phyloP scores from a whole-genome alignment of 2,113 vertebrate genomes.

The Campylomormyrus tamandua region DNA sequence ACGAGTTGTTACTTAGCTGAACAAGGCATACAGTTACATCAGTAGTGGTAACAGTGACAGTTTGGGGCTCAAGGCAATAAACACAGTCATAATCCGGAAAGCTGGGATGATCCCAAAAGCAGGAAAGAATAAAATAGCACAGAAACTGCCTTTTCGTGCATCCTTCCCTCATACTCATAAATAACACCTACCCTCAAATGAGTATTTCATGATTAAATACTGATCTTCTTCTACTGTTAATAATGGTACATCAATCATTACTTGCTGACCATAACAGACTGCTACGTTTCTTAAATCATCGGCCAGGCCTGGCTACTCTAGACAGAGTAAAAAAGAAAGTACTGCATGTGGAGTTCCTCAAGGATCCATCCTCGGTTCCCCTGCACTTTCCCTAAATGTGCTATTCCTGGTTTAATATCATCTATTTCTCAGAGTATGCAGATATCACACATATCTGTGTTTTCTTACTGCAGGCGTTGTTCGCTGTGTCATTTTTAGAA shows the following conservation, averaged over 20 bases:
- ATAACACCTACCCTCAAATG: not conserved
- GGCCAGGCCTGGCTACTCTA: not conserved
- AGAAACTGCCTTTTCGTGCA: not conserved
- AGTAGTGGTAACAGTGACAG: not conserved
- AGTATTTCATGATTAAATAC: not conserved
- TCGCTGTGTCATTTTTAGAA: not conserved
- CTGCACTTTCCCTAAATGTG: not conserved
- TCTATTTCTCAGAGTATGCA: not conserved
- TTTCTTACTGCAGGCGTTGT: not conserved
- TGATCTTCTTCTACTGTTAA: not conserved
- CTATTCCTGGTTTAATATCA: not conserved
- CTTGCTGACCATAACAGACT: not conserved
- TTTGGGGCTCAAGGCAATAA: not conserved
- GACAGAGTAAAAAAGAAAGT: not conserved
- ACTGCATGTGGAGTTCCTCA: not conserved
- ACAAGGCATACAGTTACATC: not conserved
- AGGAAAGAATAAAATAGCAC: not conserved
- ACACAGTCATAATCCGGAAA: not conserved
- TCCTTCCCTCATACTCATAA: not conserved
- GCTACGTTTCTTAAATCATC: not conserved
- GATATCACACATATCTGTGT: not conserved
- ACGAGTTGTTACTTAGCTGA: not conserved
- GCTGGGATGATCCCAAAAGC: not conserved
- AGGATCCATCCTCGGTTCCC: not conserved
- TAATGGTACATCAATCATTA: not conserved